phyloP scores from a whole-genome alignment of 2,113 vertebrate genomes.

The Silurus glanis region DNA sequence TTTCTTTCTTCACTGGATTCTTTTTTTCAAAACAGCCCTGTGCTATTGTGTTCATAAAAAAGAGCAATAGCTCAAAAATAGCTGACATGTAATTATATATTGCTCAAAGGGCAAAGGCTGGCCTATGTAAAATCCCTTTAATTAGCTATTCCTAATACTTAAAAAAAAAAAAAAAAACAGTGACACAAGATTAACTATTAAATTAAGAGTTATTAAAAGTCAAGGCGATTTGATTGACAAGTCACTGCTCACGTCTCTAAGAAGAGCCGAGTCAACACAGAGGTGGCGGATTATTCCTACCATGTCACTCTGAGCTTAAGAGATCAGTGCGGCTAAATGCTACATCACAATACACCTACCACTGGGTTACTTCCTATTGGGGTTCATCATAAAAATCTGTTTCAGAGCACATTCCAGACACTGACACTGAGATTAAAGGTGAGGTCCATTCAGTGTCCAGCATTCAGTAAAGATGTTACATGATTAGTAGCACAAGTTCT shows the following conservation, averaged over 20 bases:
- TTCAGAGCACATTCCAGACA: neutral
- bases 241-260: conserved; percentile 5
- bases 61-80: conserved; percentile 11
- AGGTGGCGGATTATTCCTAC: conserved; percentile 27
- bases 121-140: neutral
- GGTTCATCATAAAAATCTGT: neutral
- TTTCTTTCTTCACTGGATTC: neutral
- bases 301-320: conserved; percentile 40
- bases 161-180: neutral
- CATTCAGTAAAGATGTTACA: conserved; percentile 38
- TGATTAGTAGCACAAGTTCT: conserved; percentile 30
- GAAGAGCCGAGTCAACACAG: conserved; percentile 18
- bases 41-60: neutral
- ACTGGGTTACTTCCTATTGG: neutral
- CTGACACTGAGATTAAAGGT: neutral
- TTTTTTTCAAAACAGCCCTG: neutral
- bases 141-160: conserved; percentile 26
- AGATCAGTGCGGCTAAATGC: conserved; percentile 41
- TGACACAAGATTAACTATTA: conserved; percentile 13
- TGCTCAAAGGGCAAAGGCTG: conserved; percentile 30
- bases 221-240: conserved; percentile 45
- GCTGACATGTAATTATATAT: conserved; percentile 39
- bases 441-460: conserved; percentile 17
- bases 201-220: conserved; percentile 28
- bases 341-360: conserved; percentile 26